phyloP scores from a whole-genome alignment of 2,797 vertebrate genomes.

The Podarcis lilfordi region DNA sequence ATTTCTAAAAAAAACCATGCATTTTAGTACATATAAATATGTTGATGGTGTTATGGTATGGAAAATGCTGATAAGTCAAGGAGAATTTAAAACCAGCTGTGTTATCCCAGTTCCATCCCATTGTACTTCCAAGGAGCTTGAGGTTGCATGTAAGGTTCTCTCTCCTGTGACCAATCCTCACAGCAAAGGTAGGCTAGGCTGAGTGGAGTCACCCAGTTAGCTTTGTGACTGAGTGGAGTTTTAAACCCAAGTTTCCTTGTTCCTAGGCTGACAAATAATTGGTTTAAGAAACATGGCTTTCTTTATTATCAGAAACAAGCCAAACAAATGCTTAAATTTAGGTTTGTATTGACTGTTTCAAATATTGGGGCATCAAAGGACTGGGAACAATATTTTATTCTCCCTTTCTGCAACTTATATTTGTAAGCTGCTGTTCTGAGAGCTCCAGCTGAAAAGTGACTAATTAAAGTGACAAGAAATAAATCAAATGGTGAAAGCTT shows the following conservation, averaged over 20 bases:
- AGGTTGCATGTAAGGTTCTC: too few species aligned
- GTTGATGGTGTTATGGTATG: too few species aligned
- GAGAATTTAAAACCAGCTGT: too few species aligned
- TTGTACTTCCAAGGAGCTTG: too few species aligned
- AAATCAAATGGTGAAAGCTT: background rate
- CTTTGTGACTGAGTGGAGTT: background rate
- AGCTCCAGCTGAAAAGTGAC: background rate
- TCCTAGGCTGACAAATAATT: background rate
- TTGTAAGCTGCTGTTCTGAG: background rate
- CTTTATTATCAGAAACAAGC: too few species aligned
- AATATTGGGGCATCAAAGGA: background rate
- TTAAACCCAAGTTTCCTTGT: background rate
- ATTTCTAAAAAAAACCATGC: too few species aligned
- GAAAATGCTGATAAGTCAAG: too few species aligned
- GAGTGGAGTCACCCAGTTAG: too few species aligned
- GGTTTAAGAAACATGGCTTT: background rate
- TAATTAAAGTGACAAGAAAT: background rate
- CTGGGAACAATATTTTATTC: background rate
- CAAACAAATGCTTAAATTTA: background rate
- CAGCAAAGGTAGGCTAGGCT: too few species aligned
- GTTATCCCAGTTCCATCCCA: too few species aligned
- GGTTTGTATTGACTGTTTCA: background rate
- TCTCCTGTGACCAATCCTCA: too few species aligned
- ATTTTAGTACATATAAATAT: too few species aligned
- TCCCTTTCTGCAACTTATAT: background rate